These are phyloP conservation scores for Troides helena DNA, from an alignment of 2,888 invertebrate genomes.

Conservation along the genomic window DNA sequence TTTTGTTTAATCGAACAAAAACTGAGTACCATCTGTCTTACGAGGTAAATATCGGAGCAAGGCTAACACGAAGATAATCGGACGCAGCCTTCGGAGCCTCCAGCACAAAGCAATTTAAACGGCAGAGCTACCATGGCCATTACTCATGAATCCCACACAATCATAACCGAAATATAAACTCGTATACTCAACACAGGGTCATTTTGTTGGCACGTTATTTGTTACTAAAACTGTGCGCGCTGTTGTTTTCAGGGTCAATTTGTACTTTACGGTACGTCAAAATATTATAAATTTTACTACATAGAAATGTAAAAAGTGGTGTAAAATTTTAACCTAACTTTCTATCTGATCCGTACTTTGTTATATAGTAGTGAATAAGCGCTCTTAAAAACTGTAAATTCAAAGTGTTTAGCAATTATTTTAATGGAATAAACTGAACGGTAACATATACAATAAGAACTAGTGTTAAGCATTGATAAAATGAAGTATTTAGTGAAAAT, in stretches of 20 bases:
- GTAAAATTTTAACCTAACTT: background rate
- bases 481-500: no score
- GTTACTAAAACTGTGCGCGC: constrained; percentile 10
- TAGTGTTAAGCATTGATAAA: no score
- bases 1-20: constrained; percentile 30
- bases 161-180: constrained; percentile 26
- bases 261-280: background rate
- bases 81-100: constrained; percentile 39
- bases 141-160: constrained; percentile 52
- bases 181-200: constrained; percentile 28
- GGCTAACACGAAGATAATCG: constrained; percentile 37
- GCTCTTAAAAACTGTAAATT: no score
- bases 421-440: no score
- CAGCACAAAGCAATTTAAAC: constrained; percentile 39
- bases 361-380: no score
- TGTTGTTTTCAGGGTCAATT: background rate
- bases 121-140: constrained; percentile 40
- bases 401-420: no score
- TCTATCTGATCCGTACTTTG: no score
- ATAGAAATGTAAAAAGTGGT: background rate
- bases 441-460: no score
- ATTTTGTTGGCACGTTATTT: constrained; percentile 21
- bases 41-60: constrained; percentile 28
- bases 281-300: no score
- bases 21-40: constrained; percentile 28